Evolutionary conservation across 2,113 vertebrate species (phyloP).

Genomic region (Hippocampus guttulatus): DNA sequence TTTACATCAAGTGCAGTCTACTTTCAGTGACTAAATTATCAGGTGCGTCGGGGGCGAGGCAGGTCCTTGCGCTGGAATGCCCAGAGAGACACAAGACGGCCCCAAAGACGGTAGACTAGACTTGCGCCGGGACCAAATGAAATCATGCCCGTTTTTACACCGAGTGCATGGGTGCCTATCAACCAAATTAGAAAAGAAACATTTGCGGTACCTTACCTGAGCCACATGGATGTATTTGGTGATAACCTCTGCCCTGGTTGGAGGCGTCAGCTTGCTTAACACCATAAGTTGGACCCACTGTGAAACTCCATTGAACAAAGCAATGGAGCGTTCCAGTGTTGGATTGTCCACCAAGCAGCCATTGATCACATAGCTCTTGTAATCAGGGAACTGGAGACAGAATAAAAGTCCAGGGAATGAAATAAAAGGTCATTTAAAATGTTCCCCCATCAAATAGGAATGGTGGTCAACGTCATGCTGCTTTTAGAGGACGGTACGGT

Average conservation of each 20-base stretch:
- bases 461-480: background rate
- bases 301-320: slow-evolving; percentile 93
- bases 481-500: background rate
- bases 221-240: slow-evolving; percentile 96
- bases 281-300: slow-evolving; percentile 99
- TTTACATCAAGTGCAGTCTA: too few species aligned
- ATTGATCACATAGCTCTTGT: slow-evolving; percentile 93
- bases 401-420: background rate
- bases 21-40: too few species aligned
- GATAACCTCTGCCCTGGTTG: slow-evolving; percentile 92
- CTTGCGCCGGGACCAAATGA: too few species aligned
- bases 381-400: slow-evolving; percentile 87
- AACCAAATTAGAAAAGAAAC: too few species aligned
- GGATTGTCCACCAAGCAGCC: slow-evolving; percentile 91
- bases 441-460: background rate
- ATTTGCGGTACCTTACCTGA: slow-evolving; percentile 72
- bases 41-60: too few species aligned
- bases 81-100: too few species aligned
- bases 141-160: too few species aligned
- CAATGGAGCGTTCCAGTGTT: slow-evolving; percentile 92
- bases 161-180: too few species aligned
- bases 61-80: too few species aligned
- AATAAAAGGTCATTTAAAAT: background rate
- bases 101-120: too few species aligned
- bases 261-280: slow-evolving; percentile 93